Base-by-base conservation (phyloP, 2,888 invertebrate species). In the Perizoma affinitatum region DNA sequence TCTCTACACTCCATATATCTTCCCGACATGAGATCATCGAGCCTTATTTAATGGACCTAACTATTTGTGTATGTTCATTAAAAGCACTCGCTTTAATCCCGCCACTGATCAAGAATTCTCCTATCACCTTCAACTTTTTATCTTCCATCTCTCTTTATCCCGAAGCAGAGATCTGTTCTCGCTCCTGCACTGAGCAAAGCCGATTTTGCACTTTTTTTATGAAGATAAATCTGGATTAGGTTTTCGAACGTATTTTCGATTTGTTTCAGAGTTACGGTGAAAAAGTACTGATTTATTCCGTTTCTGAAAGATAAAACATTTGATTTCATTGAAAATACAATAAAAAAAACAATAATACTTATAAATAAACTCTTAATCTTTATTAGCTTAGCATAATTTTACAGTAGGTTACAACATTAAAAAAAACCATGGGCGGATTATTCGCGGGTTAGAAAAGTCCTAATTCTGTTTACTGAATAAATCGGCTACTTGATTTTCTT, bases 171-270 rank as follows among this genome's bases (percentile, higher is more conserved):
- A 47, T 35, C 11, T 53, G 9, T 38, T 38, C 4, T 47, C 46
- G 10, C 46, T 22, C 9, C 53, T 40, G n/a, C 47, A 48, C 47
- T 35, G 46, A 43, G 41, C 58, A 46, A 49, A 43, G 44, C 58
- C 53, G 62, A 61, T 62, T 61, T 41, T 5, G n/a, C 50, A 60
- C 55, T 55, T 62, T 59, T 57, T 53, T 43, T 49, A 54, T 43
- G 48, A 40, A 53, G 43, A 48, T 22, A 57, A 61, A 60, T 58
- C 63, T 59, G 64, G 60, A 62, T 64, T 62, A 64, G 44, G 55
- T 46, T 62, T 36, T 54, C 48, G 47, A 52, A 40, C 49, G 42
- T 61, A 63, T 61, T 61, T 48, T 54, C 48, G 49, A 58, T 44
- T 62, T 47, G 41, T 54, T 53, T 47, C 22, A 9, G 53, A 44